Conservation (phyloP, 2,113 vertebrate genomes). For the Recurvirostra avosetta region DNA sequence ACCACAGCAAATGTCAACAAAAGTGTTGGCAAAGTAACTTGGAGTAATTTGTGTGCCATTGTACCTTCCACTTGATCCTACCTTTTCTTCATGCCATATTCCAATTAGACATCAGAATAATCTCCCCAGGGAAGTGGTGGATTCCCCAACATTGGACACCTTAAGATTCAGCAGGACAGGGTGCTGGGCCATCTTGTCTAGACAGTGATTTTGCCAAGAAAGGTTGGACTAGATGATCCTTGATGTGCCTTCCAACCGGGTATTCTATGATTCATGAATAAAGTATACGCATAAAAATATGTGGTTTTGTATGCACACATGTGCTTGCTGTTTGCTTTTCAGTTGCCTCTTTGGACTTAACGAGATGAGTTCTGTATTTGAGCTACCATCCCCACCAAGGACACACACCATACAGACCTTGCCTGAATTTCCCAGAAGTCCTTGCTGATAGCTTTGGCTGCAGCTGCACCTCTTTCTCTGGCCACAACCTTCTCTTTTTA, state of each 20-base stretch:
- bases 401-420: not conserved
- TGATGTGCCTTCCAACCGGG: not conserved
- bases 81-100: not conserved
- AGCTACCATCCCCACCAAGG: not conserved
- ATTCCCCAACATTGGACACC: not conserved
- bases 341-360: not conserved
- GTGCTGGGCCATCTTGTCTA: not conserved
- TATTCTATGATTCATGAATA: not conserved
- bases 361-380: not conserved
- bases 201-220: not conserved
- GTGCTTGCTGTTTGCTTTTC: not conserved
- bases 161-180: not conserved
- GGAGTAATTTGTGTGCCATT: not conserved
- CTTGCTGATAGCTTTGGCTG: not conserved
- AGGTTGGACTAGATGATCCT: not conserved
- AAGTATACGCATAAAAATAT: not conserved
- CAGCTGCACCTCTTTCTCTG: not conserved
- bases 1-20: not conserved
- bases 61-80: accelerated
- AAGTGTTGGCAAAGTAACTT: not conserved
- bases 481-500: not conserved
- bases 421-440: not conserved
- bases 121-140: not conserved
- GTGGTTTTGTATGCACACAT: accelerated
- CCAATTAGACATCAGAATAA: not conserved